Evolutionary conservation across 64 coral and sea anemone genomes (phyloP), one percentile per base, ranked within the genome.

Genomic region (Stichodactyla mertensii): DNA sequence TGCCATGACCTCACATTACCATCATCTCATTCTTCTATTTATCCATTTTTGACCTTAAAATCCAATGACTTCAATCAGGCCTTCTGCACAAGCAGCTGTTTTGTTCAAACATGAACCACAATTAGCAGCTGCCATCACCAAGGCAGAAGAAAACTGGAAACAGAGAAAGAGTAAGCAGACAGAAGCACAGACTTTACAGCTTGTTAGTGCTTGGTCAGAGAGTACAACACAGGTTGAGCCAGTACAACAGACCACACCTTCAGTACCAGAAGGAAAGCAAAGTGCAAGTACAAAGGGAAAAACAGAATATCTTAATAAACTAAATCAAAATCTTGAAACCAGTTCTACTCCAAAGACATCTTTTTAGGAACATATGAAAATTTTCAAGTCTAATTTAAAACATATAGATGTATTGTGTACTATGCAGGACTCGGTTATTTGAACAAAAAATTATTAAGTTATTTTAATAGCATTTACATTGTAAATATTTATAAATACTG

Each of bases 91-190:
- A 85, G 83, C 83, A 55, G 83, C 83, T 61, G 56, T 85, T 27
- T 56, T 85, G 28, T 85, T 85, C 51, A 85, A 58, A 58, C 82
- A 55, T 54, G 82, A 84, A 56, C 53, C 82, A 52, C 18, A 15
- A 58, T 52, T 84, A 15, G 53, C 52, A 55, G 82, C 82, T n/a
- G 62, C 62, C 4, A 55, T 83, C 36, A 84, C 22, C 22, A 60
- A 20, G 15, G 82, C 52, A 27, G 82, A 60, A 19, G 82, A 57
- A 84, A 84, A 60, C 4, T 57, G 82, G 82, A 24, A 26, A n/a
- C 0, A 51, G 7, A 84, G 82, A 31, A 84, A 58, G 54, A 84
- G 82, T 23, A 55, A 84, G 20, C 82, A 26, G 19, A 22, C 53
- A 84, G 82, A 52, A 84, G 54, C 52, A n/a, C 82, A 36, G 22